Evolutionary conservation across 2,888 invertebrate species (phyloP), one percentile per base, ranked within the genome.

Genomic region (Danaus chrysippus): DNA sequence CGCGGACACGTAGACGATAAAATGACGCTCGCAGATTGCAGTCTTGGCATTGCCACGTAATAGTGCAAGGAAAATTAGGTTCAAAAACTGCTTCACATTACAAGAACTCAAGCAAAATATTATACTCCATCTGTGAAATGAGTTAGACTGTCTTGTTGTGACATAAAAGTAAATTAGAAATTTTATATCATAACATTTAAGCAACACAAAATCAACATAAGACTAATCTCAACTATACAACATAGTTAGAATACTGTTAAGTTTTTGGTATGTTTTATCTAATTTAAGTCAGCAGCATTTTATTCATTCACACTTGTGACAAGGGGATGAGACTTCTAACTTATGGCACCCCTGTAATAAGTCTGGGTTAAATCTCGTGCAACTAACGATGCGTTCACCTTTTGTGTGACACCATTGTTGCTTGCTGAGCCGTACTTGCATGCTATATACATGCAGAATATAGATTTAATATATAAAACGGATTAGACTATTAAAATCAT

Each of bases 241-340:
- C 23, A 34, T 5, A 34, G 8, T 34, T 8, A 3, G 23, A 23
- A 3, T 23, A 23, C 23, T 23, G 23, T 23, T 3, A 23, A 23
- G 23, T 34, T 1, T 34, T 34, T 34, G 3, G 2, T 10, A 10
- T 49, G 15, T 11, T 11, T 49, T 49, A 8, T 17, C 10, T 11
- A 49, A 17, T 49, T 49, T 49, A 46, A 46, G 13, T n/a, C 8
- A 56, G 74, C 74, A 61, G 54, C 76, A 74, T 76, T 66, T 77
- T 78, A 78, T 13, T 58, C 46, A 42, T 64, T 56, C 69, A 69
- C 78, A 78, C 70, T 70, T 76, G 76, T 68, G 75, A 75, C 78
- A 76, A 71, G 69, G 71, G 71, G 73, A 77, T 73, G 75, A 73
- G 79, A 75, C 72, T 72, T 78, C 72, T 79, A 77, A 79, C 73